These are phyloP conservation scores for Eleutherodactylus coqui DNA, from an alignment of 2,797 vertebrate species.

Conservation along the genomic window DNA sequence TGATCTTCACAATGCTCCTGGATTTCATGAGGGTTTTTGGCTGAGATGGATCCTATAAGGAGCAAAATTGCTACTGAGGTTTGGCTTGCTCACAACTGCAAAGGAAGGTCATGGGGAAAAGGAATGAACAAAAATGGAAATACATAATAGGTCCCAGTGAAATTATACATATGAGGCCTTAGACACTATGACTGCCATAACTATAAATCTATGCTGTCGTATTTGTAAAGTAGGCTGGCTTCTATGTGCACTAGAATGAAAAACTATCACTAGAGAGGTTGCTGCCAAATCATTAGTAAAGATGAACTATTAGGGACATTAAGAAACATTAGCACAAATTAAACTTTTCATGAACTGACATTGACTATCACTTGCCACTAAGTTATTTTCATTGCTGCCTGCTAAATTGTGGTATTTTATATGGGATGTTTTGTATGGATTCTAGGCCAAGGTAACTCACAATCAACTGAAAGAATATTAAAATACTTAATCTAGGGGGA, in stretches of 20 bases:
- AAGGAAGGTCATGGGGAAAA: constrained; percentile 49
- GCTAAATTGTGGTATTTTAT: neutral
- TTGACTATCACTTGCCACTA: neutral
- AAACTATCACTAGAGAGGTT: neutral
- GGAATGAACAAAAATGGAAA: constrained; percentile 49
- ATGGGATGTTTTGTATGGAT: neutral
- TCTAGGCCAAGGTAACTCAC: neutral
- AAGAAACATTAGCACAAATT: neutral
- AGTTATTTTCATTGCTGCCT: neutral
- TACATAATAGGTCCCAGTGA: constrained; percentile 57
- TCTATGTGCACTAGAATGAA: neutral
- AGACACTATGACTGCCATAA: constrained; percentile 28
- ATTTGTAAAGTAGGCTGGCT: constrained; percentile 35
- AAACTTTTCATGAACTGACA: neutral
- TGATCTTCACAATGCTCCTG: constrained; percentile 56
- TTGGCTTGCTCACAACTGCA: constrained; percentile 53
- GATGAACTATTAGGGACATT: neutral
- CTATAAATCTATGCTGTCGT: constrained; percentile 43
- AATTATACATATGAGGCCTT: constrained; percentile 44
- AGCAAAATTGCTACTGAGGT: constrained; percentile 61
- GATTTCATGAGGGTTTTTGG: constrained; percentile 60
- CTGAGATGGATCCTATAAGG: constrained; percentile 57
- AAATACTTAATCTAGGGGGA: no score
- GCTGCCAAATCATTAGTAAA: neutral
- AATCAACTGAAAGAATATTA: neutral